A percentile compares a stretch with the other conserved stretches of the same genome.
Conservation (phyloP, 2,888 invertebrate genomes). For the Rugalucina vietnamica region DNA sequence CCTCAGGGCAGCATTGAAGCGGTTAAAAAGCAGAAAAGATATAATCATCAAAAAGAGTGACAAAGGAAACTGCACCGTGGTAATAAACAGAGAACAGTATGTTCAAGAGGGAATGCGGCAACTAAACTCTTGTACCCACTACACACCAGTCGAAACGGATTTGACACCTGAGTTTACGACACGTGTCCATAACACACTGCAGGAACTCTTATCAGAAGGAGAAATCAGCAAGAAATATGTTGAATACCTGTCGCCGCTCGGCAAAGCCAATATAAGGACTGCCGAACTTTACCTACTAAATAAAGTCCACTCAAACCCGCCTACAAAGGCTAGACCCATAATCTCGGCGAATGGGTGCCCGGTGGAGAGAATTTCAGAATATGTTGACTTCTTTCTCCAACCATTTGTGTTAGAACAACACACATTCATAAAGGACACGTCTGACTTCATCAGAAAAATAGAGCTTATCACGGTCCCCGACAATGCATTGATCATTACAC, state of each 20-base stretch:
- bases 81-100: not conserved
- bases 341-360: conserved; percentile 22
- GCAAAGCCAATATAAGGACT: not conserved
- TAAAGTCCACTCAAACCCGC: not conserved
- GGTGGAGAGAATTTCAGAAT: conserved; percentile 35
- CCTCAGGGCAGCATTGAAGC: too few relatives aligned
- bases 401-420: conserved; percentile 9
- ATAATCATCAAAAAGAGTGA: not conserved
- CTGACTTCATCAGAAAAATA: conserved; percentile 19
- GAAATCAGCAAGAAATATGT: not conserved
- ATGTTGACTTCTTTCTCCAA: conserved; percentile 26
- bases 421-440: conserved; percentile 22
- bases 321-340: conserved; percentile 17
- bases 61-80: not conserved
- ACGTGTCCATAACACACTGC: not conserved
- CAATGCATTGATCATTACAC: conserved; percentile 23
- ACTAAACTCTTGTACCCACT: not conserved
- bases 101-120: not conserved
- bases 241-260: not conserved
- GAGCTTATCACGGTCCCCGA: not conserved
- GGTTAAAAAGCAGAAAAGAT: not conserved
- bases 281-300: not conserved
- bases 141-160: not conserved
- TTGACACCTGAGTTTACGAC: not conserved
- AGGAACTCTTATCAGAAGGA: not conserved